Evolutionary conservation across 2,113 vertebrate species (phyloP), one percentile per base, ranked within the genome.

Genomic region (Gambusia affinis): DNA sequence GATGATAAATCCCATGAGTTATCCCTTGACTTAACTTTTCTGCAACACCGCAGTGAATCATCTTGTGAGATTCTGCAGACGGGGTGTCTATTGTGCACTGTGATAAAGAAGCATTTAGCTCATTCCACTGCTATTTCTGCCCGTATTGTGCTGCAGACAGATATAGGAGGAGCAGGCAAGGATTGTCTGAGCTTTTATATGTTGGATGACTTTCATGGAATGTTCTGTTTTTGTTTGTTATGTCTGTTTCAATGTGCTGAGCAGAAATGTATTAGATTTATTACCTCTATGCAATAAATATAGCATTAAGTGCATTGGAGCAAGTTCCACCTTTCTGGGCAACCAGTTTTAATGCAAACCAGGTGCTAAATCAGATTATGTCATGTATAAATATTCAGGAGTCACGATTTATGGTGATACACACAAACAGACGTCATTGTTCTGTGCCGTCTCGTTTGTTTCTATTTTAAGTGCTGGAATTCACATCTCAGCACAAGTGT

Each of bases 211-310:
- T 86, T 57, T 30, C 39, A 22, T 71, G 60, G 19, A 72, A 71
- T 57, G 42, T 12, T 19, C 39, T 73, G 31, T 76, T 31, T 70
- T 33, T 62, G 3, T 8, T 22, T 28, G 3, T 28, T 72, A 4
- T 69, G 39, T 44, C 57, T 78, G 17, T 76, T 62, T 73, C 4
- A 22, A 44, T 77, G n/a, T 80, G 80, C 72, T 67, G 83, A 81
- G 80, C 75, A 72, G 8, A 44, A 73, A 75, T 72, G 78, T 81
- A 72, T n/a, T 81, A 86, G 86, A 84, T 91, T 79, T 86, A 91
- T 85, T 82, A 74, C 70, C 70, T 72, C 70, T 60, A 75, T 57
- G 51, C 2, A n/a, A 57, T n/a, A 85, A 67, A 64, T 65, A 69
- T 42, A 51, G 42, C 35, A 3, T 67, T 51, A 42, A 37, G 31